These are phyloP conservation scores for Sinhomidia bicolor DNA, from an alignment of 2,888 invertebrate species.

Conservation along the genomic window DNA sequence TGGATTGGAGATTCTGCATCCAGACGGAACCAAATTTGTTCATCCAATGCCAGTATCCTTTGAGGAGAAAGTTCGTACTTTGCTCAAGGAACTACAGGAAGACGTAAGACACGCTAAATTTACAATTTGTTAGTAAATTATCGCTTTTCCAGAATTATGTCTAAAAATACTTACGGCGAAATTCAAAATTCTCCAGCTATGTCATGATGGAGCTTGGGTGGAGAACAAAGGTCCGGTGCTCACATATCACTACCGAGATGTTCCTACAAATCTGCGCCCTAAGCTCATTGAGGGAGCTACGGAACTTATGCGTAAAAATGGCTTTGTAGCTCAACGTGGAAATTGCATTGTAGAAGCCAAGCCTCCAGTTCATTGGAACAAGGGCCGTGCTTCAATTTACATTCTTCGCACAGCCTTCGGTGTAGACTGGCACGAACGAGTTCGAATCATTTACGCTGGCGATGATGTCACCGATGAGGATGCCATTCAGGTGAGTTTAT, in stretches of 20 bases:
- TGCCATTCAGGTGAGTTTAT: conserved; percentile 87
- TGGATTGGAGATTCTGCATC: conserved; percentile 93
- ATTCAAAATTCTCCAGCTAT: conserved; percentile 84
- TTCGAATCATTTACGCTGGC: conserved; percentile 94
- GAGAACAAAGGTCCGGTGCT: conserved; percentile 94
- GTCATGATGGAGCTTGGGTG: conserved; percentile 94
- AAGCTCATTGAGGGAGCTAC: conserved; percentile 88
- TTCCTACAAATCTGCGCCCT: conserved; percentile 87
- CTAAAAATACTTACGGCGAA: no score
- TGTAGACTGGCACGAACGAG: conserved; percentile 93
- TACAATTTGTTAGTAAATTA: neutral
- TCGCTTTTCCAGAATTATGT: neutral
- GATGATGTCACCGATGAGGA: conserved; percentile 95
- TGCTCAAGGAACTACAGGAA: conserved; percentile 90
- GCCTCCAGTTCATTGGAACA: conserved; percentile 95
- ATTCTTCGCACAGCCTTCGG: conserved; percentile 94
- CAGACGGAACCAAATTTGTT: conserved; percentile 94
- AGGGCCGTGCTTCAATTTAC: conserved; percentile 94
- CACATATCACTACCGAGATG: conserved; percentile 94
- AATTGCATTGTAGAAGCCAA: conserved; percentile 95
- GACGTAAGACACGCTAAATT: conserved; percentile 76
- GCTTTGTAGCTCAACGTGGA: conserved; percentile 88
- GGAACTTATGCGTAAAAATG: conserved; percentile 87
- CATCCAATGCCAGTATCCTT: conserved; percentile 93
- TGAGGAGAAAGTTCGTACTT: conserved; percentile 89